Evolutionary conservation across 2,888 invertebrate genomes (phyloP).

Genomic region (Folsomia candida): DNA sequence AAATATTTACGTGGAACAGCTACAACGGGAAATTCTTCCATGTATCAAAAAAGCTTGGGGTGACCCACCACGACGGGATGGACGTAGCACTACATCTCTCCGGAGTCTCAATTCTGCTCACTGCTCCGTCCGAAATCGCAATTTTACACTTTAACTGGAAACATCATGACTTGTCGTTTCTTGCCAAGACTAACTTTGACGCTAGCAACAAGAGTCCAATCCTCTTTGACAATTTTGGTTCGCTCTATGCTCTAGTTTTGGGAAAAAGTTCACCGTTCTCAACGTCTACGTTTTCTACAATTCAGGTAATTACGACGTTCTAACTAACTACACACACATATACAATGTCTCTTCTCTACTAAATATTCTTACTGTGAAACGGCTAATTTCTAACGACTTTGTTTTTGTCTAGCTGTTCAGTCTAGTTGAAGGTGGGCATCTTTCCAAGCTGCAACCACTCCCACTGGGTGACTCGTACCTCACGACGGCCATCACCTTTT

Average conservation of each 20-base stretch:
- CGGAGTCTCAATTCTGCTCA: neutral
- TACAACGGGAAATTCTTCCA: neutral
- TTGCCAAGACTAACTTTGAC: neutral
- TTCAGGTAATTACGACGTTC: constrained; percentile 2
- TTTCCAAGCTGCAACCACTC: neutral
- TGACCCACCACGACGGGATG: neutral
- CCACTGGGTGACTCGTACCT: neutral
- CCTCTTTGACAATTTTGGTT: constrained; percentile 22
- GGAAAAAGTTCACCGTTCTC: constrained; percentile 9
- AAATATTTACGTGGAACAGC: neutral
- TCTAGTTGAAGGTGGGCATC: neutral
- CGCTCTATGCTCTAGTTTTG: constrained; percentile 23
- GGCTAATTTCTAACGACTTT: neutral
- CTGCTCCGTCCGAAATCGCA: neutral
- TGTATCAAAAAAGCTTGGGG: neutral
- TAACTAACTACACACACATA: too few species aligned
- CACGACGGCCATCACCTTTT: constrained; percentile 18
- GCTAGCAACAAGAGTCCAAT: neutral
- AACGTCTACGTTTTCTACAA: neutral
- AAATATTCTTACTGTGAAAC: too few species aligned
- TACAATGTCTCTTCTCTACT: neutral
- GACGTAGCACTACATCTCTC: neutral
- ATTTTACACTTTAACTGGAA: neutral
- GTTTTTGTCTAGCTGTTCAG: neutral
- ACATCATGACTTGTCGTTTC: constrained; percentile 7